Evolutionary conservation across 1,140 invertebrate species (phyloP), one percentile per base, ranked within the genome.

Genomic region (Magallana angulata): DNA sequence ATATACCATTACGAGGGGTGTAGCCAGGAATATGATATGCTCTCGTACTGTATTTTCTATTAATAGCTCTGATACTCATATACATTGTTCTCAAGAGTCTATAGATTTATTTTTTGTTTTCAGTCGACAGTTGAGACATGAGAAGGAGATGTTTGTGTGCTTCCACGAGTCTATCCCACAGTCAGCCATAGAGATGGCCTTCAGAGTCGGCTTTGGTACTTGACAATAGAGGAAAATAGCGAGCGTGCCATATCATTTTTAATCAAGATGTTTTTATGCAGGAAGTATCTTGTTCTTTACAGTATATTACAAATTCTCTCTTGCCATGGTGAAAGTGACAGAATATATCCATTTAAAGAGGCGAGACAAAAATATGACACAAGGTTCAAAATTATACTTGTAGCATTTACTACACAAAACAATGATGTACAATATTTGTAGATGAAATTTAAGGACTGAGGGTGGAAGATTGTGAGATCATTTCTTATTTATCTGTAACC

Each of bases 91-190:
- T 48, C 36, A 48, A 48, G 36, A 1, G 36, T 48, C 36, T 48
- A 48, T 48, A 2, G 5, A 48, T 48, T 18, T 0, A 3, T 12
- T 57, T 6, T 88, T 89, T 76, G 60, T 76, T 92, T 92, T 58
- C 89, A 94, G 94, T 60, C 90, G 94, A 30, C 56, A 91, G 9
- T 92, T 92, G 82, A 89, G 91, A 48, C 87, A 91, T 24, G 88
- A 91, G 9, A 91, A 91, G 68, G 94, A 95, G 88, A 87, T 95
- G 62, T 95, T 94, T 85, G 93, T 94, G 14, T 95, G 94, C 90
- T 94, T 93, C 85, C 94, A 95, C 85, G 94, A 95, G 80, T 93
- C 93, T n/a, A 85, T 93, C n/a, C 90, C 91, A 36, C 95, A 95
- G 89, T 91, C 93, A 83, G 30, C 93, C n/a, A 90, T 95, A 11